Base-by-base conservation (phyloP, 2,888 invertebrate species). In the Caenorhabditis japonica region DNA sequence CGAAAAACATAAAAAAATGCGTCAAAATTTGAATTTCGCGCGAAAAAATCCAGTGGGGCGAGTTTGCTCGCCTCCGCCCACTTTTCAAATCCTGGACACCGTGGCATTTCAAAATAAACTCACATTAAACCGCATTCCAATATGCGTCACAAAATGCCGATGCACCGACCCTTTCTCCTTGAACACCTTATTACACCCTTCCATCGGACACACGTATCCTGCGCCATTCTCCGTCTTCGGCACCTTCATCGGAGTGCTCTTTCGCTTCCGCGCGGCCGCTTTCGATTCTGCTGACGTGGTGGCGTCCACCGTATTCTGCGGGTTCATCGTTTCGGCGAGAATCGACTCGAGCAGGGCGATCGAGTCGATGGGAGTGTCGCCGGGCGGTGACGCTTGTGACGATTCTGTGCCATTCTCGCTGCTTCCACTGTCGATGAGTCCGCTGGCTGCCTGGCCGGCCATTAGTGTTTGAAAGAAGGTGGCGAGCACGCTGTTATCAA, bases 121-220 rank as follows among this genome's bases (percentile, higher is more conserved):
- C 12, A 72, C 72, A 38, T 64, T 72, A 25, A 72, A 72, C n/a
- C 72, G 46, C 72, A 72, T 72, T 49, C 72, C 72, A 23, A 72
- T 72, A 38, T 72, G 72, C 7, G 72, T 72, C 10, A 72, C 72
- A 30, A 72, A 72, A 34, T 72, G 72, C 10, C 72, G 41, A 38
- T 72, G 72, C 7, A 72, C 72, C 1, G 72, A 72, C 27, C 72
- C 72, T n/a, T 72, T 72, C 59, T 72, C 72, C 41, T 72, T 72
- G 55, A 72, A 72, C 5, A 72, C 38, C 49, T 72, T 72, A 55
- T 72, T 72, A 43, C 72, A 72, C 13, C 72, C 72, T 2, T 72
- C 72, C 72, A 72, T 72, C 43, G 72, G 72, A 44, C 72, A 72
- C 5, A 60, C 46, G 34, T 72, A 72, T 19, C 72, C 72, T 10